Conservation (phyloP, 2,888 invertebrate genomes). For the Drosophila leonis region DNA sequence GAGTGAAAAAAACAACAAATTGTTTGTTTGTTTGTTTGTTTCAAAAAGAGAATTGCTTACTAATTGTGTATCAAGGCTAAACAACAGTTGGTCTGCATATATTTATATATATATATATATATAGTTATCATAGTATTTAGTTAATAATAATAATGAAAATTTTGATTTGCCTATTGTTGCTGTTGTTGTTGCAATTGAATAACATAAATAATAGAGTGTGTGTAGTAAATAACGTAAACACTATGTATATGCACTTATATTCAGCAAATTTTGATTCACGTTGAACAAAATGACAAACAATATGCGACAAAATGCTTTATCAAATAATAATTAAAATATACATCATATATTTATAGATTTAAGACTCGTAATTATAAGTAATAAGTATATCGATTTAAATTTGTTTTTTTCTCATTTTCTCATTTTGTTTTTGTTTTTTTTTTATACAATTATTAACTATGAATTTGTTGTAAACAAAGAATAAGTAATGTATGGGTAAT, state of each 20-base stretch:
- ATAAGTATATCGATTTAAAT: conserved; percentile 52
- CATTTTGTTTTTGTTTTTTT: conserved; percentile 26
- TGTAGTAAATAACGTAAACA: conserved; percentile 39
- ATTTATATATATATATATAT: conserved; percentile 26
- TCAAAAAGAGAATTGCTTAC: conserved; percentile 52
- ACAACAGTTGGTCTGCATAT: conserved; percentile 62
- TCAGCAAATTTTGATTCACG: conserved; percentile 78
- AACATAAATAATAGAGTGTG: conserved; percentile 64
- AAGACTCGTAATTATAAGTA: conserved; percentile 50
- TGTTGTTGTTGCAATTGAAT: conserved; percentile 22
- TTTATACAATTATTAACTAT: conserved; percentile 71
- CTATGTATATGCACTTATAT: conserved; percentile 76
- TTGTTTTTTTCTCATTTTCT: conserved; percentile 29
- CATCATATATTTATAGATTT: conserved; percentile 4
- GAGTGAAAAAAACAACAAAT: conserved; percentile 4
- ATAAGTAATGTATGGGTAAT: conserved; percentile 85
- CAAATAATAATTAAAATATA: conserved; percentile 55
- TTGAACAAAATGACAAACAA: conserved; percentile 73
- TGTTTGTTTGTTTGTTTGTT: conserved; percentile 17
- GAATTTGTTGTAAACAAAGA: conserved; percentile 78
- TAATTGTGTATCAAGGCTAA: conserved; percentile 73
- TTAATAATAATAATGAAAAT: conserved; percentile 48
- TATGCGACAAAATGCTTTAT: conserved; percentile 32
- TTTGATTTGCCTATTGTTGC: conserved; percentile 67
- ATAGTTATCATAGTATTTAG: conserved; percentile 15